A percentile compares a stretch with the other conserved stretches of the same genome.
phyloP scores from a whole-genome alignment of 2,888 invertebrate species.

The Ischnura elegans region DNA sequence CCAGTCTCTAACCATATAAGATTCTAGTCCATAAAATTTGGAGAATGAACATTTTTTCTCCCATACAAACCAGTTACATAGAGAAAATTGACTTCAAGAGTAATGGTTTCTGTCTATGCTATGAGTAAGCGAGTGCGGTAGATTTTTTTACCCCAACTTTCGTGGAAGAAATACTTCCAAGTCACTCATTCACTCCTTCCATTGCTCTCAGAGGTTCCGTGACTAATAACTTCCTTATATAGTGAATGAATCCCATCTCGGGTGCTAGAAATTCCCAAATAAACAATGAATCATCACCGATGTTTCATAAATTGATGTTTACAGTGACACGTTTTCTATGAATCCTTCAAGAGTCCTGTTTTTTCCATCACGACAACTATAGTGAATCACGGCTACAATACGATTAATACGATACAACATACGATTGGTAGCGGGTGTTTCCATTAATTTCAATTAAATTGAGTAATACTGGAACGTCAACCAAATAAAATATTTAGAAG shows the following conservation, averaged over 20 bases:
- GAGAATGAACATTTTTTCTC: too few relatives aligned
- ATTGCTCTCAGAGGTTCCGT: not conserved
- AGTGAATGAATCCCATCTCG: not conserved
- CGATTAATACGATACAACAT: too few relatives aligned
- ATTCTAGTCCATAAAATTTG: too few relatives aligned
- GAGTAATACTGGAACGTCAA: too few relatives aligned
- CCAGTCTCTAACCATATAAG: too few relatives aligned
- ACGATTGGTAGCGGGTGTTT: too few relatives aligned
- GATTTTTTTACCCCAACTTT: not conserved
- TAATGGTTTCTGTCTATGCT: not conserved
- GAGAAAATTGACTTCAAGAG: too few relatives aligned
- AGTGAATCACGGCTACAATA: not conserved
- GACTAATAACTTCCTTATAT: not conserved
- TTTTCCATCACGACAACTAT: not conserved
- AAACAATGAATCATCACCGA: constrained; percentile 30
- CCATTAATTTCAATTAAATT: too few relatives aligned
- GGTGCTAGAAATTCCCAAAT: constrained; percentile 38
- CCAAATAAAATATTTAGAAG: too few relatives aligned
- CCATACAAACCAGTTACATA: too few relatives aligned
- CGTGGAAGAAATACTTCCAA: not conserved
- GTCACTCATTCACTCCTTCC: not conserved
- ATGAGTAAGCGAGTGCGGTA: not conserved
- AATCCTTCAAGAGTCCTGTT: not conserved
- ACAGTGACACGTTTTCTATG: not conserved
- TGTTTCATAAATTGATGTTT: not conserved